phyloP scores from a whole-genome alignment of 2,797 vertebrate species.

The Gila robusta region DNA sequence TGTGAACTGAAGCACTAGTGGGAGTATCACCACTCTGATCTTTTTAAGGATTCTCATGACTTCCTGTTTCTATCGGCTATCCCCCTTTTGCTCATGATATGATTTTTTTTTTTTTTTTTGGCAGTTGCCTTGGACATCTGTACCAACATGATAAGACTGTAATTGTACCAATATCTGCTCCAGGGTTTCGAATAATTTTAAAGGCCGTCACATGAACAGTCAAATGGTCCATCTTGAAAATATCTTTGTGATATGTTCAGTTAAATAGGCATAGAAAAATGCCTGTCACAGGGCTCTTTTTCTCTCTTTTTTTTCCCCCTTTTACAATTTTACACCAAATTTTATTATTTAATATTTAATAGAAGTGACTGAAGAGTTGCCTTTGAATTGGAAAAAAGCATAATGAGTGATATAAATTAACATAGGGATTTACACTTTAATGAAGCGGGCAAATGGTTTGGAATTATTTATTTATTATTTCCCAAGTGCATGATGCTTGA shows the following conservation, averaged over 20 bases:
- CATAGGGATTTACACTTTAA: constrained; percentile 35
- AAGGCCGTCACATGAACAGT: constrained; percentile 78
- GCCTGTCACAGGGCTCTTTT: constrained; percentile 17
- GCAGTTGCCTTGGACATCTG: constrained; percentile 78
- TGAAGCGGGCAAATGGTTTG: constrained; percentile 6
- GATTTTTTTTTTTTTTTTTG: constrained; percentile 42
- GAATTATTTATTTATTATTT: constrained; percentile 1
- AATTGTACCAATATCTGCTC: constrained; percentile 79
- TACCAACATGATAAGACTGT: constrained; percentile 78
- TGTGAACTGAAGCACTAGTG: constrained; percentile 48
- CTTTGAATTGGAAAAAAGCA: background rate
- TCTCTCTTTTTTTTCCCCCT: background rate
- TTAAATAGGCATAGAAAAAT: constrained; percentile 61
- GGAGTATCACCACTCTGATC: constrained; percentile 44
- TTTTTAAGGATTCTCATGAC: constrained; percentile 35
- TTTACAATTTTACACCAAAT: constrained; percentile 28
- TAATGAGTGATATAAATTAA: background rate
- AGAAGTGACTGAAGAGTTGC: background rate
- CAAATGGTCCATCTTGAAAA: constrained; percentile 79
- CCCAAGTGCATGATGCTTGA: background rate
- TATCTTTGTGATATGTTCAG: constrained; percentile 63
- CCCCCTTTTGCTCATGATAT: constrained; percentile 30
- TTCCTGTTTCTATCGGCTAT: constrained; percentile 37
- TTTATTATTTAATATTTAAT: background rate
- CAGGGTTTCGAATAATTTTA: constrained; percentile 76